Base-by-base conservation (phyloP, 1,140 invertebrate genomes). In the Drosophila virilis region DNA sequence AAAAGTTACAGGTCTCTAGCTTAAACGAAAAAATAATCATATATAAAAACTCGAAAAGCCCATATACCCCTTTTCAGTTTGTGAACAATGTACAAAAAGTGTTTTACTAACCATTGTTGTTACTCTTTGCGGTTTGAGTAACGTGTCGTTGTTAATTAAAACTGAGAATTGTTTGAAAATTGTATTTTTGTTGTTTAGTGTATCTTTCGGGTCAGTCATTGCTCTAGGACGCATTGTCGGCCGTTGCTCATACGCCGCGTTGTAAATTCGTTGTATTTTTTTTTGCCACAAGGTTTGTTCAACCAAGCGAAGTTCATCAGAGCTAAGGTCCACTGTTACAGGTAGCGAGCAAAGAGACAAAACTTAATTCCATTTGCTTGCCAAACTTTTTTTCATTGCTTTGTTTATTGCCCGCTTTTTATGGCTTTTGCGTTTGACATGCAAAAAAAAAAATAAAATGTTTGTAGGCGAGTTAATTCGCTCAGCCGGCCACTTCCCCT, bases 71-170 rank as follows among this genome's bases (percentile, higher is more conserved):
- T 8, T 6, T 22, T 22, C 17, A 22, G 8, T 6, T 22, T 10
- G 8, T 17, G 12, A 10, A 12, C 45, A 32, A 13, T 28, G 46
- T 37, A 38, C 15, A 12, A 6, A 17, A 43, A 45, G 42, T 66
- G 17, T 37, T 17, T 37, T 61, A 51, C 28, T 22, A 40, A 8
- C 17, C 43, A 17, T 66, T 54, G 13, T 40, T 43, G 17, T 61
- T 57, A 9, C 17, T 37, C 17, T 57, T 38, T 40, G 52, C 33
- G 35, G 33, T 22, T 38, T 12, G 35, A 8, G 70, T 83, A 75
- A 75, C 80, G 71, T 82, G 79, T 43, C 46, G 57, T 71, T 61
- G 51, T 79, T 75, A 83, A 83, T 82, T 82, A 82, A 83, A 79
- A 45, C 35, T 42, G 6, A 50, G 38, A 82, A 78, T 52, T 66